These are phyloP conservation scores for Megalonaias nervosa DNA, from an alignment of 1,140 invertebrate species.

Conservation along the genomic window DNA sequence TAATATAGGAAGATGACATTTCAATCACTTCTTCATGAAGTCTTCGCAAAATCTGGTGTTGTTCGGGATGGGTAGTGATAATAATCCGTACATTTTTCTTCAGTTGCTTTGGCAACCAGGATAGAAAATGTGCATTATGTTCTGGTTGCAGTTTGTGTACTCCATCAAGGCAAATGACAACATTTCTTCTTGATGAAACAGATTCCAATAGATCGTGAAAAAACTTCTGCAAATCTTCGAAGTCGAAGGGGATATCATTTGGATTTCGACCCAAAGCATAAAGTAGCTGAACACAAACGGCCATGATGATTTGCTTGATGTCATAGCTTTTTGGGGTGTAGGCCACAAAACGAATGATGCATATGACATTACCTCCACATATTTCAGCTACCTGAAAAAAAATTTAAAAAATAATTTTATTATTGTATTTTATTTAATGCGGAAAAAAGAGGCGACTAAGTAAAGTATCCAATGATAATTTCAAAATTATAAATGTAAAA, in stretches of 20 bases:
- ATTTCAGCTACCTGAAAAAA: constrained; percentile 75
- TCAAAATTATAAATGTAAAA: background rate
- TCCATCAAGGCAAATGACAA: constrained; percentile 65
- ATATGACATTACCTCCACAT: constrained; percentile 40
- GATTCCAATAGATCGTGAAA: constrained; percentile 53
- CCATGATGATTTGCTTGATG: constrained; percentile 93
- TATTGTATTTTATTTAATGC: background rate
- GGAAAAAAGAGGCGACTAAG: too few relatives aligned
- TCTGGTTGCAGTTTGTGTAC: constrained; percentile 59
- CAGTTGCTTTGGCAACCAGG: constrained; percentile 63
- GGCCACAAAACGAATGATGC: constrained; percentile 58
- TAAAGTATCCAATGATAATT: constrained; percentile 3
- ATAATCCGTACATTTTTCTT: constrained; percentile 65
- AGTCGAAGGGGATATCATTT: constrained; percentile 49
- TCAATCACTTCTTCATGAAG: constrained; percentile 44
- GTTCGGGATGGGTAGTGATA: constrained; percentile 49
- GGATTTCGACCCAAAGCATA: constrained; percentile 35
- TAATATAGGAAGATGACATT: constrained; percentile 46
- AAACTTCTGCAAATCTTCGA: constrained; percentile 53
- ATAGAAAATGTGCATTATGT: constrained; percentile 54
- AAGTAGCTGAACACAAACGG: constrained; percentile 83
- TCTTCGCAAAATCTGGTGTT: constrained; percentile 44
- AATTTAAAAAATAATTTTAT: constrained; percentile 7
- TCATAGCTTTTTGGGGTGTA: constrained; percentile 55
- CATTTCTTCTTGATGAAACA: constrained; percentile 45